These are phyloP conservation scores for Plodia interpunctella DNA, from an alignment of 1,140 invertebrate genomes.

Conservation along the genomic window DNA sequence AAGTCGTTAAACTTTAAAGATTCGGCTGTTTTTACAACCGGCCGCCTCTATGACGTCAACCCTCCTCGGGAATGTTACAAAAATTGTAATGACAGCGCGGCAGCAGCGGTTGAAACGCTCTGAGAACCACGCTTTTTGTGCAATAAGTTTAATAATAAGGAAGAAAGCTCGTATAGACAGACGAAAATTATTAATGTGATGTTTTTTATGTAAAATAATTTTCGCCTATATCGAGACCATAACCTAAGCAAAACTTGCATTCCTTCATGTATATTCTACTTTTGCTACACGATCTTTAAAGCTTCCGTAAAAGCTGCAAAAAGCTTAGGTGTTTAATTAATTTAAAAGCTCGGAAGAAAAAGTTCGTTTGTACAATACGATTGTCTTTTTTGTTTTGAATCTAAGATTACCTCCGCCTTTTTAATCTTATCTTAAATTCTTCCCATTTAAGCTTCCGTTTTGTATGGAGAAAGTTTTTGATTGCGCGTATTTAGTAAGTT, in stretches of 20 bases:
- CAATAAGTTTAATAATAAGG: too few species aligned
- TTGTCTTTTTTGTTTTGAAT: slow-evolving; percentile 26
- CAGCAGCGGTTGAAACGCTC: too few species aligned
- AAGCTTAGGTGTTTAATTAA: slow-evolving; percentile 51
- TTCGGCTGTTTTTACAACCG: too few species aligned
- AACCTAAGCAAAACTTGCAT: slow-evolving; percentile 17
- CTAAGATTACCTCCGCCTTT: slow-evolving; percentile 13
- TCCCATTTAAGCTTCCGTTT: not conserved
- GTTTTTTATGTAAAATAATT: not conserved
- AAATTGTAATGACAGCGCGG: too few species aligned
- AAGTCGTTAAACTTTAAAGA: too few species aligned
- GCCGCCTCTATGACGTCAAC: too few species aligned
- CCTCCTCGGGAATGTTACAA: too few species aligned
- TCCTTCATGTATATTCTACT: slow-evolving; percentile 7
- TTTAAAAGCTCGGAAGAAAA: slow-evolving; percentile 41
- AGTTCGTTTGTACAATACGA: slow-evolving; percentile 27
- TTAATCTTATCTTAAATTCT: slow-evolving; percentile 8
- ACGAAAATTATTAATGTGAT: not conserved
- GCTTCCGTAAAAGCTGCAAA: slow-evolving; percentile 24
- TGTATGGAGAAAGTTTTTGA: not conserved
- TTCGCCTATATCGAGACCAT: slow-evolving; percentile 19
- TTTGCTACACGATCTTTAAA: slow-evolving; percentile 13
- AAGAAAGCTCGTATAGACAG: too few species aligned
- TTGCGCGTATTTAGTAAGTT: not conserved
- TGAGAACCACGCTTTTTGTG: too few species aligned